A percentile compares a stretch with the other conserved stretches of the same genome.
Conservation (phyloP, 2,888 invertebrate species). For the Folsomia candida region DNA sequence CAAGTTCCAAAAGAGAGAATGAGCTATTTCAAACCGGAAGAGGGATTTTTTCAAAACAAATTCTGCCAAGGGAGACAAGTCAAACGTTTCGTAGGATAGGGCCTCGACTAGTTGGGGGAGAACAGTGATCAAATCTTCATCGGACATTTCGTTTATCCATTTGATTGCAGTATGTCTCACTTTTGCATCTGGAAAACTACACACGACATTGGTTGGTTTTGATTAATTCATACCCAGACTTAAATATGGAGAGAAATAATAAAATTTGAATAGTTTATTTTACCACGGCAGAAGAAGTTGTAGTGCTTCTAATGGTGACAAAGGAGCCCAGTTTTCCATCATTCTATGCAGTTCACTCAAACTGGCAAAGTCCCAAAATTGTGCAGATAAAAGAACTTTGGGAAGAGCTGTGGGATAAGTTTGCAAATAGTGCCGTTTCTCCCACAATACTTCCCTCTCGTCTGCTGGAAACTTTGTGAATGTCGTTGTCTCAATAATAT, state of each 20-base stretch:
- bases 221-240: neutral
- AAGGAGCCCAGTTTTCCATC: constrained; percentile 79
- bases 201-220: too few relatives aligned
- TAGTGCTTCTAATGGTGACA: constrained; percentile 84
- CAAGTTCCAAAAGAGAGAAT: constrained; percentile 90
- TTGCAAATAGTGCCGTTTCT: constrained; percentile 85
- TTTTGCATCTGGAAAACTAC: constrained; percentile 84
- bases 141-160: constrained; percentile 74
- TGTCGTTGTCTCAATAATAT: constrained; percentile 72
- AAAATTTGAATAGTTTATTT: constrained; percentile 43
- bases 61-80: constrained; percentile 79
- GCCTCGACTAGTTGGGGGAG: constrained; percentile 92
- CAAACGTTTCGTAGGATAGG: constrained; percentile 84
- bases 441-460: constrained; percentile 73
- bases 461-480: constrained; percentile 60
- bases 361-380: constrained; percentile 87
- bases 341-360: constrained; percentile 82
- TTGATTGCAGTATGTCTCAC: constrained; percentile 81
- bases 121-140: constrained; percentile 86
- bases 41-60: constrained; percentile 80
- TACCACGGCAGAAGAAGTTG: constrained; percentile 89
- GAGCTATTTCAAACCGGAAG: constrained; percentile 85
- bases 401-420: constrained; percentile 80
- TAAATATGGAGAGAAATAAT: neutral
- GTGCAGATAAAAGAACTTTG: constrained; percentile 76